Evolutionary conservation across 2,797 vertebrate species (phyloP).

Genomic region (Manis crassicaudata): DNA sequence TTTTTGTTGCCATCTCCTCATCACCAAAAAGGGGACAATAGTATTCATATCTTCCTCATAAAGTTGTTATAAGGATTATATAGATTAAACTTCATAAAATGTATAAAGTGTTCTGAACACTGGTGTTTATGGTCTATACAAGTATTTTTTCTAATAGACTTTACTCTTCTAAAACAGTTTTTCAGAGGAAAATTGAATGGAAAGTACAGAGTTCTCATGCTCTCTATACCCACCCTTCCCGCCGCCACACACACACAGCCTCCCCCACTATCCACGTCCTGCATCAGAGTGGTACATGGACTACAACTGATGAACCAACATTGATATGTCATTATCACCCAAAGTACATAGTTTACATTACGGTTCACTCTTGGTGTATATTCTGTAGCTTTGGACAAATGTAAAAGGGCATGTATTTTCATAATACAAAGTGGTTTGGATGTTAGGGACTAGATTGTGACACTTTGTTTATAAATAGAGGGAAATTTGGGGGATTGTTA

Average conservation of each 20-base stretch:
- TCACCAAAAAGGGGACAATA: neutral
- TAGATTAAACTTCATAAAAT: neutral
- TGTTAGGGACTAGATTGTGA: neutral
- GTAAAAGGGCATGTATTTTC: neutral
- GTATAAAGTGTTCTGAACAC: neutral
- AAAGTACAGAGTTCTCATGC: neutral
- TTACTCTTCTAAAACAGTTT: neutral
- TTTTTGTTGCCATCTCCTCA: neutral
- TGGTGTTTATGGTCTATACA: neutral
- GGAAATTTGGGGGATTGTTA: neutral
- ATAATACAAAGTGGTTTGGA: neutral
- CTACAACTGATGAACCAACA: neutral
- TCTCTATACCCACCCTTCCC: accelerated
- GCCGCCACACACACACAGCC: too few relatives aligned
- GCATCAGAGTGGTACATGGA: neutral
- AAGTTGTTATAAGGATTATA: neutral
- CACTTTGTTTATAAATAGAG: neutral
- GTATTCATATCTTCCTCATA: neutral
- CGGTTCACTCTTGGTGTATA: neutral
- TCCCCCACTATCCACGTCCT: neutral
- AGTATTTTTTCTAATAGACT: neutral
- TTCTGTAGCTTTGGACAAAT: neutral
- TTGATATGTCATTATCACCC: neutral
- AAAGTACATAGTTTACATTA: neutral
- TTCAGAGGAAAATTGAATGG: neutral